phyloP scores from a whole-genome alignment of 2,888 invertebrate genomes.

The Amphipoea lucens region DNA sequence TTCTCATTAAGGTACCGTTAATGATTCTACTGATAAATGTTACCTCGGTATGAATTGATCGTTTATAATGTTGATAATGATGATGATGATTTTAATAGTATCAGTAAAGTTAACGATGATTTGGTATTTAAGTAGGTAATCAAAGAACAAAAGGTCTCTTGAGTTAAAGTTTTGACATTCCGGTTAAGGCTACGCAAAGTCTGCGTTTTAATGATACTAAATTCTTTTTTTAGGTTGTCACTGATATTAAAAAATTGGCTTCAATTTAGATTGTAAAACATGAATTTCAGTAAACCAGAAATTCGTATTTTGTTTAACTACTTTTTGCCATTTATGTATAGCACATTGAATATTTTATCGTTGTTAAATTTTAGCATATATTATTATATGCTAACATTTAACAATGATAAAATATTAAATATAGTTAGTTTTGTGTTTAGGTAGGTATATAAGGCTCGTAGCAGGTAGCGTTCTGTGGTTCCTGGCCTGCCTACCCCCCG shows the following conservation, averaged over 20 bases:
- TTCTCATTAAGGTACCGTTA: slow-evolving; percentile 18
- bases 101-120: not conserved
- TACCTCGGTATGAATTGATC: slow-evolving; percentile 9
- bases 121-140: not conserved
- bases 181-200: not conserved
- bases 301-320: not conserved
- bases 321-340: not conserved
- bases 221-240: too few species aligned
- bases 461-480: not conserved
- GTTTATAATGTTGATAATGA: not conserved
- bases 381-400: not conserved
- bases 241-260: not conserved
- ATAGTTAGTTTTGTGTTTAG: not conserved
- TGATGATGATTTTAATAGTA: not conserved
- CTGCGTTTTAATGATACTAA: not conserved
- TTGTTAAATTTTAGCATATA: too few species aligned
- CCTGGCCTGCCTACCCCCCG: not conserved
- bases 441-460: not conserved
- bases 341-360: too few species aligned
- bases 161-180: not conserved
- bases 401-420: not conserved
- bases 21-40: slow-evolving; percentile 4
- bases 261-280: not conserved
- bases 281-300: not conserved
- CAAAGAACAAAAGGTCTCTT: not conserved